phyloP scores from a whole-genome alignment of 2,113 vertebrate species.

The Melierax canorus region DNA sequence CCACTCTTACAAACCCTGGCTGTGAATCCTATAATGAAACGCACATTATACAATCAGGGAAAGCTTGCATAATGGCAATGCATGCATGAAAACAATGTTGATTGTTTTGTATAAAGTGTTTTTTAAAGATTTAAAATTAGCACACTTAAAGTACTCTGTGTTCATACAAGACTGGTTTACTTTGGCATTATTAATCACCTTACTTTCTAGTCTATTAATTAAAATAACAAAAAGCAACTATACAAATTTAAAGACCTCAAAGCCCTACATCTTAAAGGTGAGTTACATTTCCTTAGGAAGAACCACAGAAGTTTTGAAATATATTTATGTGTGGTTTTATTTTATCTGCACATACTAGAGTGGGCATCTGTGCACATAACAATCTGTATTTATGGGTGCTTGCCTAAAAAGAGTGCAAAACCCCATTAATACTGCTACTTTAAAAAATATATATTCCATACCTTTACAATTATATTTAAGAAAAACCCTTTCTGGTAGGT shows the following conservation, averaged over 20 bases:
- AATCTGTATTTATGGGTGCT: fast-evolving
- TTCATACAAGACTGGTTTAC: neutral
- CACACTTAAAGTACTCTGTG: neutral
- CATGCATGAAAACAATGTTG: neutral
- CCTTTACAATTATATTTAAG: neutral
- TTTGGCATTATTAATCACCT: neutral
- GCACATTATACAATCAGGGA: neutral
- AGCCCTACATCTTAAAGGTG: neutral
- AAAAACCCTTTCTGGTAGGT: neutral
- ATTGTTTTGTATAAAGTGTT: neutral
- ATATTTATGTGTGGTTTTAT: neutral
- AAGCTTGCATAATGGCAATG: neutral
- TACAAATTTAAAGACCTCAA: neutral
- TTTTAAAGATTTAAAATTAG: neutral
- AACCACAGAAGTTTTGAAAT: neutral
- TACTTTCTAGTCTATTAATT: neutral
- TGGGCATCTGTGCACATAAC: no score
- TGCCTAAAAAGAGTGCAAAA: neutral
- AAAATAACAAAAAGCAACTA: neutral
- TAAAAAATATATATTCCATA: neutral
- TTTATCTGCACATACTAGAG: no score
- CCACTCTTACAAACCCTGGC: neutral
- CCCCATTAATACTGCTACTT: neutral
- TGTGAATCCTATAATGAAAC: neutral
- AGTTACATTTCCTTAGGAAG: neutral